phyloP scores from a whole-genome alignment of 2,888 invertebrate genomes.

The Nasonia oneida region DNA sequence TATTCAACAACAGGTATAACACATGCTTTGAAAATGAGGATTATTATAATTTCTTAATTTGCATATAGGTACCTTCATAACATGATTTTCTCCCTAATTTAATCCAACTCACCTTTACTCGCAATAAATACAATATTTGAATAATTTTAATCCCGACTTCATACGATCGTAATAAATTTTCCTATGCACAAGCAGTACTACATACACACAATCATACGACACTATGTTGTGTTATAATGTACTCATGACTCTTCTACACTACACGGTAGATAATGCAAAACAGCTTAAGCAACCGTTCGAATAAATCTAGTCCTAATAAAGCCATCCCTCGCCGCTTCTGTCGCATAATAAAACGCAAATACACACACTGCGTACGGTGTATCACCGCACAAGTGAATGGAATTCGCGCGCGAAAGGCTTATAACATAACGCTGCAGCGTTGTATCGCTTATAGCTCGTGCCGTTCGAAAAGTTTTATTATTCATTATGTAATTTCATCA shows the following conservation, averaged over 20 bases:
- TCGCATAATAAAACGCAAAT: neutral
- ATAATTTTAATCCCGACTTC: too few species aligned
- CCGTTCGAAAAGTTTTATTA: constrained; percentile 22
- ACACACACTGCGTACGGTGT: neutral
- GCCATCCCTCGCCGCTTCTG: neutral
- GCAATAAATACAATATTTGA: too few species aligned
- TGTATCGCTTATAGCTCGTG: neutral
- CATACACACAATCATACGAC: too few species aligned
- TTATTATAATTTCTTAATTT: too few species aligned
- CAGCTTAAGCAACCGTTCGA: neutral
- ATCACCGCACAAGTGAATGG: neutral
- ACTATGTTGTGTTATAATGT: too few species aligned
- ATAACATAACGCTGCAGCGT: neutral
- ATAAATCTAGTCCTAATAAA: constrained; percentile 33
- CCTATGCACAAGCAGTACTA: too few species aligned
- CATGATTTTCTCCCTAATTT: neutral
- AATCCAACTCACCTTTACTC: too few species aligned
- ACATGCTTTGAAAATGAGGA: neutral
- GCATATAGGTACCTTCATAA: neutral
- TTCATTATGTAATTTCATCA: constrained; percentile 19
- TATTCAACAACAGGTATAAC: neutral
- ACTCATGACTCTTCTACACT: too few species aligned
- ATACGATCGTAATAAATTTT: too few species aligned
- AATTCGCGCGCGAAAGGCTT: neutral
- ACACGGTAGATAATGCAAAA: neutral